phyloP scores from a whole-genome alignment of 2,888 invertebrate genomes.

The Nemapogon koenigi region DNA sequence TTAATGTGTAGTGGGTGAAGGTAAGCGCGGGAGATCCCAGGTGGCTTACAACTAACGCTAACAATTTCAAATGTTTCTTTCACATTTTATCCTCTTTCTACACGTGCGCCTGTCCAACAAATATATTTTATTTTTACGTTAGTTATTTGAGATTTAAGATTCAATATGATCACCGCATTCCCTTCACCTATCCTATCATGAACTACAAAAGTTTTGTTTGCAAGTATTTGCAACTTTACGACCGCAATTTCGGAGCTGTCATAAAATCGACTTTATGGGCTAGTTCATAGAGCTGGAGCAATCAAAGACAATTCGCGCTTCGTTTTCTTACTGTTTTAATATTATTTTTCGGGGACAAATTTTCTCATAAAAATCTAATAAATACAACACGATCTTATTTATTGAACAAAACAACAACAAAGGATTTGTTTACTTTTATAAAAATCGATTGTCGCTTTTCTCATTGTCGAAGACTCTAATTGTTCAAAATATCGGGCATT shows the following conservation, averaged over 20 bases:
- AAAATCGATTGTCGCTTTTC: no score
- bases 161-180: no score
- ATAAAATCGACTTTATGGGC: constrained; percentile 37
- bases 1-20: no score
- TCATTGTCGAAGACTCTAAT: neutral
- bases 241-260: constrained; percentile 27
- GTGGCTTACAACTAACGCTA: no score
- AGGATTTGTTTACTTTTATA: no score
- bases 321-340: constrained; percentile 8
- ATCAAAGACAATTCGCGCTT: constrained; percentile 27
- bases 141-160: no score
- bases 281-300: constrained; percentile 30
- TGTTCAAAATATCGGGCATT: constrained; percentile 19
- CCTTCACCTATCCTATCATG: no score
- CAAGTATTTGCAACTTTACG: constrained; percentile 35
- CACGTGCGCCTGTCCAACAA: no score
- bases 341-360: constrained; percentile 5
- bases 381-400: constrained; percentile 1
- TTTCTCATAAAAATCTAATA: constrained; percentile 3
- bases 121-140: no score
- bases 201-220: constrained; percentile 21
- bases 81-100: no score
- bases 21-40: no score
- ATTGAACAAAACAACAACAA: constrained; percentile 8
- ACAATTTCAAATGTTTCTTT: no score